Percentiles rank a stretch among this genome's conserved stretches.
Evolutionary conservation across 2,888 invertebrate species (phyloP).

Genomic region (Baronia brevicornis): DNA sequence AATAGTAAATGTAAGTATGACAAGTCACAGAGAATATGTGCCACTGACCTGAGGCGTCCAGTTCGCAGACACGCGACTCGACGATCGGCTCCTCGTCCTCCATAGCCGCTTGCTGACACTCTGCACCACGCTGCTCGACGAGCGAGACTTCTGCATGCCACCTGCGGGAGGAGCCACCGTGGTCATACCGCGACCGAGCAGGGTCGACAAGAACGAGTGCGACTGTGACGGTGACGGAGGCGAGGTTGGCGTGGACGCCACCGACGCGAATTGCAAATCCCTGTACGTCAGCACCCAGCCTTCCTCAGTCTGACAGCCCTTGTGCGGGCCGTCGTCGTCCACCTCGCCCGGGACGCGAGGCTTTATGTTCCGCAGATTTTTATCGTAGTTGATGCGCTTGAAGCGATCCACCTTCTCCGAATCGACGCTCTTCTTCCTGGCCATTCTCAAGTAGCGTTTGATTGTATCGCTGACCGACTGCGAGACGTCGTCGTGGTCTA

Average conservation of each 20-base stretch:
- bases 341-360: conserved; percentile 85
- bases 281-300: conserved; percentile 79
- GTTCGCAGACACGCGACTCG: conserved; percentile 78
- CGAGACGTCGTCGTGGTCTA: conserved; percentile 89
- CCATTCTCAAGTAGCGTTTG: conserved; percentile 90
- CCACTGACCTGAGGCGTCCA: conserved; percentile 92
- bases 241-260: conserved; percentile 65
- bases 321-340: conserved; percentile 85
- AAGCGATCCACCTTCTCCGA: conserved; percentile 87
- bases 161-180: conserved; percentile 66
- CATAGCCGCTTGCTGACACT: conserved; percentile 90
- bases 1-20: neutral
- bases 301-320: conserved; percentile 86
- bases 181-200: conserved; percentile 51
- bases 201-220: conserved; percentile 56
- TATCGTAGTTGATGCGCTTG: conserved; percentile 91
- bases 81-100: conserved; percentile 88
- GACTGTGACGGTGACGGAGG: conserved; percentile 69
- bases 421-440: conserved; percentile 89
- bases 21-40: conserved; percentile 29
- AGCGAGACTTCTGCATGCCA: conserved; percentile 93
- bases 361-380: conserved; percentile 88
- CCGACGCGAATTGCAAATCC: conserved; percentile 50
- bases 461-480: conserved; percentile 92
- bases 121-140: conserved; percentile 90